Conservation (phyloP, 1,140 invertebrate genomes). For the Drosophila quadrilineata region DNA sequence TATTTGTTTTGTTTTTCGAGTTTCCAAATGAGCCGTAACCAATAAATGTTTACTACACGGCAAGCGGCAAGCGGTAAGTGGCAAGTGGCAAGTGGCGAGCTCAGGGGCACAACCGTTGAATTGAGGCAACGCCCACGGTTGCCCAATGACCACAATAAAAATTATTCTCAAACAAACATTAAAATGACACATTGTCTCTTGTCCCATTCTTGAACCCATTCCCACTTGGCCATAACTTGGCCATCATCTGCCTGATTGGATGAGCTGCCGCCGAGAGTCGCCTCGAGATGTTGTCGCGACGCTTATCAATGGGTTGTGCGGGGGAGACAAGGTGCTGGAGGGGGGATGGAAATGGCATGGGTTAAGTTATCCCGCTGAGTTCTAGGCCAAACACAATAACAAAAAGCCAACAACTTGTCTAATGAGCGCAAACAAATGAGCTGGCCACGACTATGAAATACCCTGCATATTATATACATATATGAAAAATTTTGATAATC, state of each 20-base stretch:
- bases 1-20: constrained; percentile 55
- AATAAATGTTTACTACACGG: constrained; percentile 69
- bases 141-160: constrained; percentile 57
- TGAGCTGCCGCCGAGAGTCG: constrained; percentile 4
- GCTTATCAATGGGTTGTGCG: constrained; percentile 32
- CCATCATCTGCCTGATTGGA: constrained; percentile 9
- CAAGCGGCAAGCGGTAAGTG: constrained; percentile 3
- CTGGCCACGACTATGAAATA: no score
- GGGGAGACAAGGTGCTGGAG: constrained; percentile 24
- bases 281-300: constrained; percentile 20
- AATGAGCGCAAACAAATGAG: no score
- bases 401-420: no score
- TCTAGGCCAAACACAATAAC: constrained; percentile 12
- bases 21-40: constrained; percentile 66
- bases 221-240: not conserved
- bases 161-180: constrained; percentile 60
- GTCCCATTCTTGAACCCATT: not conserved
- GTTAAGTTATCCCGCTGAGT: no score
- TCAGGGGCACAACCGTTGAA: not conserved
- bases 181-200: constrained; percentile 68
- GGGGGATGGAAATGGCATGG: no score
- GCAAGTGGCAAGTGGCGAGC: not conserved
- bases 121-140: constrained; percentile 27
- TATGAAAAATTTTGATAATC: no score
- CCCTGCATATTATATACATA: no score